Percentiles rank a stretch among this genome's conserved stretches.
Evolutionary conservation across 2,797 vertebrate species (phyloP).

Genomic region (Tamandua tetradactyla): DNA sequence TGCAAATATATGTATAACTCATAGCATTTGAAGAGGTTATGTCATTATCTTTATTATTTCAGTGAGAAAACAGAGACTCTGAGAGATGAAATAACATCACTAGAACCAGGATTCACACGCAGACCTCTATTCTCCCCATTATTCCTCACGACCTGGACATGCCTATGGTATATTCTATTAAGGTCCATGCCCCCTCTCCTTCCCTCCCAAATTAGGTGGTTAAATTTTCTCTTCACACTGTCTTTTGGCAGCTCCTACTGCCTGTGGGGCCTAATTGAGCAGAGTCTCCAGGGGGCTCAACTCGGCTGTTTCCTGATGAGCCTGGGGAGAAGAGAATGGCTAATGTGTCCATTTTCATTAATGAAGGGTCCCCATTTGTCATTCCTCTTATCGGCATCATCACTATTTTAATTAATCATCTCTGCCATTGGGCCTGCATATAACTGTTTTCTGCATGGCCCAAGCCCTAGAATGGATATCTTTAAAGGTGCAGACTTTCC

Average conservation of each 20-base stretch:
- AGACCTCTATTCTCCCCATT: not conserved
- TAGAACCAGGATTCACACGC: not conserved
- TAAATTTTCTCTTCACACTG: slow-evolving; percentile 60
- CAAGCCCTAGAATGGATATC: not conserved
- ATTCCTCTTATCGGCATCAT: slow-evolving; percentile 36
- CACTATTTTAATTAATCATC: slow-evolving; percentile 74
- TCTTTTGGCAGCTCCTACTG: slow-evolving; percentile 56
- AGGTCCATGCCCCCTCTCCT: slow-evolving; percentile 5
- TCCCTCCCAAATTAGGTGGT: slow-evolving; percentile 66
- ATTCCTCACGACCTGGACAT: not conserved
- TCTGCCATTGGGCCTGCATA: slow-evolving; percentile 57
- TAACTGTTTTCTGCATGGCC: slow-evolving; percentile 56
- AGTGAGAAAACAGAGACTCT: not conserved
- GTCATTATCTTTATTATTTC: not conserved
- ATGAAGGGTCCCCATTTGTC: slow-evolving; percentile 17
- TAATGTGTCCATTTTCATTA: slow-evolving; percentile 45
- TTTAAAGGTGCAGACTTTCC: slow-evolving; percentile 25
- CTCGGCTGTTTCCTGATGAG: slow-evolving; percentile 75
- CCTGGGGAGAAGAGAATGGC: slow-evolving; percentile 51
- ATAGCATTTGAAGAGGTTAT: not conserved
- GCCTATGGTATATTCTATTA: slow-evolving; percentile 19
- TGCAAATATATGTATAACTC: not conserved
- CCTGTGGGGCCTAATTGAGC: slow-evolving; percentile 74
- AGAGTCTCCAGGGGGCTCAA: slow-evolving; percentile 35
- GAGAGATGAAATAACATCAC: no score